Evolutionary conservation across 2,888 invertebrate genomes (phyloP).

Genomic region (Metacarcinus magister): DNA sequence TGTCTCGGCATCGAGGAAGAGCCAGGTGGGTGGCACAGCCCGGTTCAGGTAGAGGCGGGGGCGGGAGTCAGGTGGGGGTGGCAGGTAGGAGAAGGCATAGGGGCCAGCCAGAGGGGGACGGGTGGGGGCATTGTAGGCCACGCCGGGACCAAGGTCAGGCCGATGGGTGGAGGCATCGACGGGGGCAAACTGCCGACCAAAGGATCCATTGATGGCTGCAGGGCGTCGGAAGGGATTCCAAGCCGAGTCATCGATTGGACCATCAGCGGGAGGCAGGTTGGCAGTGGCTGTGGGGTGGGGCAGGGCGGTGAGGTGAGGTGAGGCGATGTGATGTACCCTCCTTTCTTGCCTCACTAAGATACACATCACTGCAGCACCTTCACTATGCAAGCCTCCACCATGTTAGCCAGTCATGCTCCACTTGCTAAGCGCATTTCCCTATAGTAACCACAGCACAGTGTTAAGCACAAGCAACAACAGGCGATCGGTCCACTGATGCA

Average conservation of each 20-base stretch:
- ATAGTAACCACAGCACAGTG: background rate
- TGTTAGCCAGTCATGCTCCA: conserved; percentile 23
- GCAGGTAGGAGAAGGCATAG: conserved; percentile 95
- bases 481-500: background rate
- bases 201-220: conserved; percentile 78
- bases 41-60: conserved; percentile 92
- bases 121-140: conserved; percentile 83
- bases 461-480: background rate
- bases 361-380: background rate
- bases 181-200: conserved; percentile 74
- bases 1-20: conserved; percentile 92
- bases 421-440: background rate
- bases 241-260: conserved; percentile 71
- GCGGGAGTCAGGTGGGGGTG: conserved; percentile 91
- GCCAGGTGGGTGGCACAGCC: conserved; percentile 91
- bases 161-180: conserved; percentile 83
- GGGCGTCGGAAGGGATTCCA: conserved; percentile 69
- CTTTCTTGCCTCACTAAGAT: background rate
- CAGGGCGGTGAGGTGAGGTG: background rate
- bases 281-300: conserved; percentile 65
- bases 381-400: conserved; percentile 4
- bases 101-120: conserved; percentile 94
- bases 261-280: conserved; percentile 70
- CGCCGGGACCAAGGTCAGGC: conserved; percentile 86
- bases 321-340: background rate